Evolutionary conservation across 2,797 vertebrate genomes (phyloP), one percentile per base, ranked within the genome.

Genomic region (Dryobates pubescens): DNA sequence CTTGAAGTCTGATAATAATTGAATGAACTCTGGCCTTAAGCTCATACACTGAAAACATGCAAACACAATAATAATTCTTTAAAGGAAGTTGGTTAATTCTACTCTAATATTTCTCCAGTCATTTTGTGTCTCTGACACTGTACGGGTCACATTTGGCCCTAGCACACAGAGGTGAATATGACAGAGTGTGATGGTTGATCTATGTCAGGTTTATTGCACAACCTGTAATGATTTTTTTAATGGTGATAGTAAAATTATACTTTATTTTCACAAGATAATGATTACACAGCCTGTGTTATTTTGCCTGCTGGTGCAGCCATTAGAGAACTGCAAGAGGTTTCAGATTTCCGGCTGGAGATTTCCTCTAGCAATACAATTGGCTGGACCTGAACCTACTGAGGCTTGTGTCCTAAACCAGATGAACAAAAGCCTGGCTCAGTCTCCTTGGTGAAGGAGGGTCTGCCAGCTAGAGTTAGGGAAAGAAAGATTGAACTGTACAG

Each of bases 381-480:
- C 14, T 84, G 34, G 47, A 68, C 34, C 27, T 54, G 36, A 26
- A 64, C 13, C 3, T 61, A 47, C 26, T 70, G 32, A 57, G n/a
- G 18, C 26, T 57, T 51, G 2, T 45, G 22, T 9, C 24, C 30
- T 51, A 34, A 62, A 82, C 27, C 64, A 34, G 12, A 30, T 61
- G 9, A 67, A 36, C 27, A 57, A 61, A 26, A 10, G 8, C 3
- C 17, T 32, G 6, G 2, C 15, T 82, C 2, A 3, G 10, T 41
- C 3, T 8, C n/a, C 7, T 17, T 43, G 1, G 2, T 45, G 36
- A 38, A 38, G 23, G 4, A 30, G 5, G 9, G 0, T 61, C 57
- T 79, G 13, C 20, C 88, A 8, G 29, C 29, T 38, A 17, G n/a
- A 29, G 19, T 49, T 43, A 26, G 10, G 13, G 9, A 17, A 22